Conservation (phyloP, 2,888 invertebrate species). For the Sinohyriopsis cumingii region DNA sequence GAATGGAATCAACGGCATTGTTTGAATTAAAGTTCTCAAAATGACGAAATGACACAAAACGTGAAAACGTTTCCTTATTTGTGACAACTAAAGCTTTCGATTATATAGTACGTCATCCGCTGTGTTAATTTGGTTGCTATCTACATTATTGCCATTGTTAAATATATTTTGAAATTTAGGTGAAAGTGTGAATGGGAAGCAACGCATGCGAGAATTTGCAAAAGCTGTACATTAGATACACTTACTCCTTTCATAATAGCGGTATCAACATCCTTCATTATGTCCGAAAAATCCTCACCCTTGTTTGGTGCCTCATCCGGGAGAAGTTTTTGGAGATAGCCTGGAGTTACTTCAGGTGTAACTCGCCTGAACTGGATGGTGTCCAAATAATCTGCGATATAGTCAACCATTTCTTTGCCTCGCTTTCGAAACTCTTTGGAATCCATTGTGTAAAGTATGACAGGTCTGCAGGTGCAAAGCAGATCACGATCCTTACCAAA, state of each 20-base stretch:
- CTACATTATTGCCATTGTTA: neutral
- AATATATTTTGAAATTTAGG: neutral
- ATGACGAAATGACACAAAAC: no score
- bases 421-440: slow-evolving; percentile 65
- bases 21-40: no score
- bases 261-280: slow-evolving; percentile 68
- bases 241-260: slow-evolving; percentile 70
- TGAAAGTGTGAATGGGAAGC: neutral
- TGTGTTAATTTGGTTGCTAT: no score
- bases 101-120: no score
- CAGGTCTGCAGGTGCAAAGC: no score
- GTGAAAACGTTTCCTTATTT: no score
- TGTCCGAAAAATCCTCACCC: slow-evolving; percentile 64
- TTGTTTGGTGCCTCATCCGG: slow-evolving; percentile 64
- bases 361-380: slow-evolving; percentile 59
- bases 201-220: neutral
- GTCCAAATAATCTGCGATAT: slow-evolving; percentile 69
- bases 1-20: no score
- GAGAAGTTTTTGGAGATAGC: slow-evolving; percentile 64
- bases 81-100: no score
- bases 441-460: slow-evolving; percentile 53
- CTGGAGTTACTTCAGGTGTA: slow-evolving; percentile 67
- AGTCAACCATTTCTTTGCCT: slow-evolving; percentile 70
- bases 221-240: neutral
- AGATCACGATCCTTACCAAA: no score